Conservation (phyloP, 1,140 invertebrate species). For the Hyposmocoma kahamanoa region DNA sequence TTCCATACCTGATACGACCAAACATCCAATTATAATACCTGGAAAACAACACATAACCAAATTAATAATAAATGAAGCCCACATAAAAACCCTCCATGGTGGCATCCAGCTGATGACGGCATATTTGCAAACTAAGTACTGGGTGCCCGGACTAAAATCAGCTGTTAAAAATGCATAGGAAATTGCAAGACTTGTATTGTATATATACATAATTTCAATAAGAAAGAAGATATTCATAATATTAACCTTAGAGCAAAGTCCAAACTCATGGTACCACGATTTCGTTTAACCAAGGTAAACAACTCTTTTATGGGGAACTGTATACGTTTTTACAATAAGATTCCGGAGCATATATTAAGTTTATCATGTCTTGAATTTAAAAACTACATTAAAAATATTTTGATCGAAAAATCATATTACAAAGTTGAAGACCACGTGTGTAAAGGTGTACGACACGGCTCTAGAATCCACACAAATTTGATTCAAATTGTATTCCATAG, state of each 20-base stretch:
- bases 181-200: not conserved
- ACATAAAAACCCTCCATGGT: constrained; percentile 23
- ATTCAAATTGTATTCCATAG: too few species aligned
- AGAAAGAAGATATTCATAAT: constrained; percentile 19
- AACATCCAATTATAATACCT: constrained; percentile 34
- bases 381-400: too few species aligned
- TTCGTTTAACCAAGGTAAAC: too few species aligned
- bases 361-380: too few species aligned
- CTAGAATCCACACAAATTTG: too few species aligned
- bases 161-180: constrained; percentile 11
- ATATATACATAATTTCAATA: not conserved
- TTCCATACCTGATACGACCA: constrained; percentile 12
- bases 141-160: constrained; percentile 19
- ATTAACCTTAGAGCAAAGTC: constrained; percentile 12
- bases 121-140: constrained; percentile 18
- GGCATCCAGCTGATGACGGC: constrained; percentile 20
- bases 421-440: constrained; percentile 12
- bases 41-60: constrained; percentile 15
- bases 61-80: constrained; percentile 21
- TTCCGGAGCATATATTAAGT: too few species aligned
- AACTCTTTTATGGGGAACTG: too few species aligned
- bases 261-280: not conserved
- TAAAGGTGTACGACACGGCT: not conserved
- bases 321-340: too few species aligned
- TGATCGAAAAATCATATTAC: too few species aligned